Evolutionary conservation across 2,113 vertebrate genomes (phyloP).

Genomic region (Rissa tridactyla): DNA sequence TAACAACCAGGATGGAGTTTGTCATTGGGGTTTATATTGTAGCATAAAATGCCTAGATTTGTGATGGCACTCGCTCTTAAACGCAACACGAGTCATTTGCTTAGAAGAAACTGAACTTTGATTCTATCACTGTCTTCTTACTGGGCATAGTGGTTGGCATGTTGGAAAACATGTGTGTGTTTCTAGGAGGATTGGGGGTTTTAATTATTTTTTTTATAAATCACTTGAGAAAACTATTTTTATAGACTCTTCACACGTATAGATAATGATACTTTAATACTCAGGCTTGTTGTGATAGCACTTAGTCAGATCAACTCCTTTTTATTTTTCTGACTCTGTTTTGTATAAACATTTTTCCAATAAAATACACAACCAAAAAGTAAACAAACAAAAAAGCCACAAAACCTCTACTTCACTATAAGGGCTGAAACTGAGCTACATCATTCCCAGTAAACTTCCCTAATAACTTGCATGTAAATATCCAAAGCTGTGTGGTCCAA

Average conservation of each 20-base stretch:
- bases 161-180: neutral
- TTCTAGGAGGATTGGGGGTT: neutral
- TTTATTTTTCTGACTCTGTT: neutral
- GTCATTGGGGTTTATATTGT: neutral
- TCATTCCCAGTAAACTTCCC: neutral
- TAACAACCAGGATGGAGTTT: neutral
- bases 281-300: neutral
- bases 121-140: neutral
- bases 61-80: neutral
- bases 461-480: neutral
- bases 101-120: neutral
- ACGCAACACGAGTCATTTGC: rapidly evolving
- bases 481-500: neutral
- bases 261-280: neutral
- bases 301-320: neutral
- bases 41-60: neutral
- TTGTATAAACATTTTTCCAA: neutral
- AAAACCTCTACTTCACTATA: neutral
- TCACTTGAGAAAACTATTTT: neutral
- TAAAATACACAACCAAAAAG: neutral
- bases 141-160: neutral
- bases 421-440: neutral
- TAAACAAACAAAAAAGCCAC: neutral
- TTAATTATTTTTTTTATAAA: neutral
- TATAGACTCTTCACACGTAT: neutral